Conservation (phyloP, 2,797 vertebrate species). For the Chaetophractus vellerosus region DNA sequence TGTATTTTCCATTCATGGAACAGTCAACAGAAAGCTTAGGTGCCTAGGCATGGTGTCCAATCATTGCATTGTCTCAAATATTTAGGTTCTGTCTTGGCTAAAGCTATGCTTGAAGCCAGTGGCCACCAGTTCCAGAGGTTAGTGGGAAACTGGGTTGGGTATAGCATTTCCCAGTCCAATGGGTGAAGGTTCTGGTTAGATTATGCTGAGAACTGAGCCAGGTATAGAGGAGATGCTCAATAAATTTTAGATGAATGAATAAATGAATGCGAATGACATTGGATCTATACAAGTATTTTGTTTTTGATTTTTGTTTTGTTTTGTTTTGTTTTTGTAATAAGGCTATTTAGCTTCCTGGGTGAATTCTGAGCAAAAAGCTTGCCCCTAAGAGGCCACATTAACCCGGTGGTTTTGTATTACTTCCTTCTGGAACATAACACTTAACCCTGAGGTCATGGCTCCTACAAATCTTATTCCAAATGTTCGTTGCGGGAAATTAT, state of each 20-base stretch:
- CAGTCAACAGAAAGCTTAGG: background rate
- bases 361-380: background rate
- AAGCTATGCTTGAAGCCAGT: too few species aligned
- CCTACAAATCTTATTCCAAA: background rate
- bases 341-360: background rate
- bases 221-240: too few species aligned
- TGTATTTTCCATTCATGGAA: background rate
- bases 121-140: too few species aligned
- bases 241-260: background rate
- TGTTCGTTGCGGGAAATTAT: background rate
- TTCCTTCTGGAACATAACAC: background rate
- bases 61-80: too few species aligned
- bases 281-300: background rate
- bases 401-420: background rate
- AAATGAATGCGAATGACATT: background rate
- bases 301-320: too few species aligned
- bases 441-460: background rate
- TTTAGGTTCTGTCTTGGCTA: too few species aligned
- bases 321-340: background rate
- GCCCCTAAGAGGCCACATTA: background rate
- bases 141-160: too few species aligned
- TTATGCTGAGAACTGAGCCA: background rate
- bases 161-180: background rate
- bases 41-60: too few species aligned
- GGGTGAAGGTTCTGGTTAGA: too few species aligned